Evolutionary conservation across 2,113 vertebrate genomes (phyloP).

Genomic region (Bettongia penicillata): DNA sequence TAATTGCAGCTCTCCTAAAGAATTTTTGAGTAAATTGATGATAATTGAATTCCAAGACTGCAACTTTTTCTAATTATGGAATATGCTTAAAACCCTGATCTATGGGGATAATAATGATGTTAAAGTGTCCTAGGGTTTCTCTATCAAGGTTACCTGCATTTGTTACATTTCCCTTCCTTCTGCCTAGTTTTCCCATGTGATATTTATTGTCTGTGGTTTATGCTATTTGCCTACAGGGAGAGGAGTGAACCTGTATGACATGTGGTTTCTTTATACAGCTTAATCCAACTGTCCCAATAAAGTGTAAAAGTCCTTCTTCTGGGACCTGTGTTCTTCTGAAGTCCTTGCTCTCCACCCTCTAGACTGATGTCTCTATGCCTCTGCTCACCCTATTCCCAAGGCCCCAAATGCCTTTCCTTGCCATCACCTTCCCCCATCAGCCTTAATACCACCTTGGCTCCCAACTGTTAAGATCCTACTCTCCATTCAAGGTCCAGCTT

Average conservation of each 20-base stretch:
- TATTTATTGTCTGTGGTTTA: conserved; percentile 63
- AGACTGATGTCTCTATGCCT: conserved; percentile 11
- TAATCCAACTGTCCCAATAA: conserved; percentile 61
- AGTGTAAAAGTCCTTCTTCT: conserved; percentile 58
- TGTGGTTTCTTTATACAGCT: conserved; percentile 56
- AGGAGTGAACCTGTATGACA: conserved; percentile 32
- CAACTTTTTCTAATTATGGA: conserved; percentile 49
- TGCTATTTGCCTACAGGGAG: conserved; percentile 33
- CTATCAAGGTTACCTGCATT: conserved; percentile 31
- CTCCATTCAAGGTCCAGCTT: background rate
- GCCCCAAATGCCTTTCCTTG: background rate
- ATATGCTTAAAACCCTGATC: background rate
- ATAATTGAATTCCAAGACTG: conserved; percentile 50
- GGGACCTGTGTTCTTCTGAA: conserved; percentile 57
- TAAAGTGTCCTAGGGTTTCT: conserved; percentile 24
- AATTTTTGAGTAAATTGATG: conserved; percentile 56
- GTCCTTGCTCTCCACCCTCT: conserved; percentile 34
- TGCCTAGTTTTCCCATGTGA: conserved; percentile 51
- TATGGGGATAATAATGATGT: background rate
- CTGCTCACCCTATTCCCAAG: background rate
- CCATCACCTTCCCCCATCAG: background rate
- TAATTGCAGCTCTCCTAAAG: conserved; percentile 18
- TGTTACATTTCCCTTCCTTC: conserved; percentile 47
- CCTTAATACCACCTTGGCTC: background rate
- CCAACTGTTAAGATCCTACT: background rate